phyloP scores from a whole-genome alignment of 2,888 invertebrate species.

The Copidosoma aretas region DNA sequence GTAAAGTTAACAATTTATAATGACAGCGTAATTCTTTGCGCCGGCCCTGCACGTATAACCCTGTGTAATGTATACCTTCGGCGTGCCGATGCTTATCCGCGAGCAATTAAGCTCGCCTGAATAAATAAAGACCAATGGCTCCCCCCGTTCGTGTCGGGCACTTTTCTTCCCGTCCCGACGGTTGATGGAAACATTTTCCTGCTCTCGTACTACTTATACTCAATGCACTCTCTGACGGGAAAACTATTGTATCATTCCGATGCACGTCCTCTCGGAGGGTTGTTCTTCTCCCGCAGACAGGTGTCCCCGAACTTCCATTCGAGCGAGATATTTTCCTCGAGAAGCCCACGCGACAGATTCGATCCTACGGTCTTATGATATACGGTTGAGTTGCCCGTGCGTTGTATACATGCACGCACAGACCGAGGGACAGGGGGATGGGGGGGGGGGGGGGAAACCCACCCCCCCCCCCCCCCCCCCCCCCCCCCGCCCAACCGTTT shows the following conservation, averaged over 20 bases:
- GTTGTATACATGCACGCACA: no score
- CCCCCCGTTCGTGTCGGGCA: neutral
- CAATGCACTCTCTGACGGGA: neutral
- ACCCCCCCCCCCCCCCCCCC: no score
- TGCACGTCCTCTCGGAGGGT: no score
- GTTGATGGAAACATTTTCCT: neutral
- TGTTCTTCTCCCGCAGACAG: no score
- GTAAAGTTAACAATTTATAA: conserved; percentile 31
- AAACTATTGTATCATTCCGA: no score
- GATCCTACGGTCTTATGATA: no score
- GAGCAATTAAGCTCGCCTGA: conserved; percentile 22
- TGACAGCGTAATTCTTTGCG: conserved; percentile 16
- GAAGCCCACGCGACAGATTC: no score
- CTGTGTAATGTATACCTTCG: neutral
- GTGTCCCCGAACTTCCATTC: no score
- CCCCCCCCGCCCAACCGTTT: conserved; percentile 29
- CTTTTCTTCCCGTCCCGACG: neutral
- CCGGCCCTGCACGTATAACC: neutral
- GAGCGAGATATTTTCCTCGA: no score
- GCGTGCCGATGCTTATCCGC: conserved; percentile 23
- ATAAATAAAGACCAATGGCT: conserved; percentile 25
- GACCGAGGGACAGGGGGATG: no score
- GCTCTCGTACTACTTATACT: neutral
- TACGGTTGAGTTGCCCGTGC: no score
- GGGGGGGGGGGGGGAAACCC: no score